Conservation (phyloP, 2,113 vertebrate genomes). For the Sisor rabdophorus region DNA sequence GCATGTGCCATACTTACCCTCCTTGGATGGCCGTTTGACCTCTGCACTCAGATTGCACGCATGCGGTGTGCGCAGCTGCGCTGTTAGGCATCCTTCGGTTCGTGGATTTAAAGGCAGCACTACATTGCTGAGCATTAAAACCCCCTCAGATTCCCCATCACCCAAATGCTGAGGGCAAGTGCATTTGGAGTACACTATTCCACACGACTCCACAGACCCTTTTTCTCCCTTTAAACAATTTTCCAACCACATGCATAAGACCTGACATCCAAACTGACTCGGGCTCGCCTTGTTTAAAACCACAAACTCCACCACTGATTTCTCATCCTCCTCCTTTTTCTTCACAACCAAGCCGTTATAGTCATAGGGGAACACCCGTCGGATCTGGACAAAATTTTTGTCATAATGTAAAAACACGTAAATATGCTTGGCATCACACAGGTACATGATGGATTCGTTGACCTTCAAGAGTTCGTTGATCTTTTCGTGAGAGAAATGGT, state of each 20-base stretch:
- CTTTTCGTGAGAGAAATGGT: conserved; percentile 98
- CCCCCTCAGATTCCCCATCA: conserved; percentile 84
- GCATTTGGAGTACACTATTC: conserved; percentile 97
- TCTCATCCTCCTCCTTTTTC: conserved; percentile 90
- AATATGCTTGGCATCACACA: conserved; percentile 92
- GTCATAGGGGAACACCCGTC: conserved; percentile 87
- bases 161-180: conserved; percentile 97
- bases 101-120: conserved; percentile 97
- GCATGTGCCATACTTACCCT: conserved; percentile 82
- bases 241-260: conserved; percentile 97
- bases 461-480: conserved; percentile 96
- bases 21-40: conserved; percentile 92
- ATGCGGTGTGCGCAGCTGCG: conserved; percentile 92
- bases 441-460: conserved; percentile 97
- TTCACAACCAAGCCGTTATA: conserved; percentile 86
- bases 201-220: conserved; percentile 90
- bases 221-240: conserved; percentile 96
- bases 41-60: conserved; percentile 95
- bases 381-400: conserved; percentile 98
- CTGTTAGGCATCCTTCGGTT: conserved; percentile 95
- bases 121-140: conserved; percentile 94
- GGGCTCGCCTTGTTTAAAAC: conserved; percentile 98
- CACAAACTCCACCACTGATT: conserved; percentile 96
- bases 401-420: conserved; percentile 98
- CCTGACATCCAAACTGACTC: conserved; percentile 97